Base-by-base conservation (phyloP, 2,113 vertebrate species). In the Bettongia penicillata region DNA sequence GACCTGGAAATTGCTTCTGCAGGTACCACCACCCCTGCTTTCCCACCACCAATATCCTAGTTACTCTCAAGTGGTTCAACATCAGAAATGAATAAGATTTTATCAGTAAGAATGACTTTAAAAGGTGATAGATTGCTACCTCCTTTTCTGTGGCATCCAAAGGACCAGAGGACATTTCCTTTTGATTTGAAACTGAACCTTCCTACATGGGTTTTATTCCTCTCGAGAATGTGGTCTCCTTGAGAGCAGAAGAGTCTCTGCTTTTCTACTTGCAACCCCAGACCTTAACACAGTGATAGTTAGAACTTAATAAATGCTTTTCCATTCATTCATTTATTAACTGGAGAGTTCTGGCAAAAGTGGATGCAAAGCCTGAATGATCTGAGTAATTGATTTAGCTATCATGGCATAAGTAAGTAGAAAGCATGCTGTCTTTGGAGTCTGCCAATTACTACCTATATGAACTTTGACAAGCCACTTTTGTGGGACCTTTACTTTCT, bases 281-380 rank as follows among this genome's bases (percentile, higher is more conserved):
- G n/a, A 77, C 5, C 6, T n/a, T 43, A 77, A 77, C 1, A 8
- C 0, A 16, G 37, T 68, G 31, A n/a, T n/a, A 68, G 31, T 68
- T n/a, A 68, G 12, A 68, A 12, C 31, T 68, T 68, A 14, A 43
- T 8, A 43, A 77, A 77, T 77, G 16, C 37, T 77, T 77, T 77
- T 77, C 8, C 37, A n/a, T 43, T 43, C 68, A 77, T 77, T 77
- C 16, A 22, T 43, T 77, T n/a, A 91, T 92, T 96, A 93, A 50
- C 14, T 95, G 52, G 26, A 95, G 93, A 91, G n/a, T 92, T 94
- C 90, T 93, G 93, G 28, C 61, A 90, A 89, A 93, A 93, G 51
- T 94, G 52, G 8, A 89, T 53, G 51, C 92, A 53, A 77, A 47
- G 28, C 25, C 48, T 93, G 51, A 91, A 53, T 93, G 95, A 57